Base-by-base conservation (phyloP, 2,113 vertebrate species). In the Delphinus delphis region DNA sequence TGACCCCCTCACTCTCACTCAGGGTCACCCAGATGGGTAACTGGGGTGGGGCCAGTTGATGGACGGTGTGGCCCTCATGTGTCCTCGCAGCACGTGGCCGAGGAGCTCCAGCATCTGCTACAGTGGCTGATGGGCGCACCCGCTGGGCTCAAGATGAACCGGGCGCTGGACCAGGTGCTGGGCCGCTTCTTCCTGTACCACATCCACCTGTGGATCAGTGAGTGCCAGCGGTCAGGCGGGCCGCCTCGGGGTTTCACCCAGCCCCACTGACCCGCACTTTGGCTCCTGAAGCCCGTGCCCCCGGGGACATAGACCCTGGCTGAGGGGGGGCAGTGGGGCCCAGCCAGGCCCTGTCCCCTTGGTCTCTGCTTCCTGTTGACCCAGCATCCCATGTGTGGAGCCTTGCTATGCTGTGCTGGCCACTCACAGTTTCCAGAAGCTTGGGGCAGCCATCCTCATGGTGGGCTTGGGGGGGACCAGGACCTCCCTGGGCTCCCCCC, bases 111-210 rank as follows among this genome's bases (percentile, higher is more conserved):
- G 96, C 98, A 99, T 71, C 99, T 99, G 96, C 98, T 99, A 79
- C 99, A 99, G 98, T 99, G 99, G 99, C 98, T 99, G 81, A 99
- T 99, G 99, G 99, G 99, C 47, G 99, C 99, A 0, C 99, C 99
- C 0, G 99, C 99, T 0, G 99, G 99, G 6, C 99, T 99, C 97
- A 99, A 99, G 98, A 99, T 99, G 99, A 99, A 99, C 98, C 98
- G 99, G 76, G 99, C 99, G 6, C 97, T 99, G 98, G 99, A 99
- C 97, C 99, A 99, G 97, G 99, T 99, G 60, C 97, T 99, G 98
- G 99, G 99, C 6, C 99, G 99, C 38, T 99, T 99, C 98, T 99
- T 99, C 98, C 99, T 99, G 47, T 99, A 99, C 97, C 99, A 99
- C 98, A 99, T 99, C 92, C 99, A 99, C 97, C 99, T 99, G 33